Evolutionary conservation across 2,113 vertebrate genomes (phyloP), one percentile per base, ranked within the genome.

Genomic region (Lycaon pictus): DNA sequence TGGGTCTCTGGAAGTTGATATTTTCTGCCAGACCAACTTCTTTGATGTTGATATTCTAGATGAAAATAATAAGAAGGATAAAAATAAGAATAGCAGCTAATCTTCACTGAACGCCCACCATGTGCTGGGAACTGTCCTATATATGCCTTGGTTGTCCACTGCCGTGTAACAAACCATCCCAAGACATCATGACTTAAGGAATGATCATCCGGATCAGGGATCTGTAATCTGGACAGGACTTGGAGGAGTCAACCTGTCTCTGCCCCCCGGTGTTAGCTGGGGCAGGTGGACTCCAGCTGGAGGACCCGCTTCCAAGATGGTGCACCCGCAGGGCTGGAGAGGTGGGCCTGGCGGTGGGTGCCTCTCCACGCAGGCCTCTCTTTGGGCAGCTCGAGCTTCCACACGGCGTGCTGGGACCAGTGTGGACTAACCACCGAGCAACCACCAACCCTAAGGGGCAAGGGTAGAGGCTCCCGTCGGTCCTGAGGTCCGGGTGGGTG

Each of bases 91-190:
- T 3, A 19, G 60, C 43, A 9, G 23, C 48, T 11, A 2, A 5
- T 16, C 10, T 51, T 17, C 22, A 2, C 0, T 2, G 55, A 37
- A 20, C 17, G 20, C 55, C 25, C 15, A 23, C n/a, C 65, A 4
- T 2, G n/a, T 29, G 11, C 51, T 35, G 1, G 80, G n/a, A 7
- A 22, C 69, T 37, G 29, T 13, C 69, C 25, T 9, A 7, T 23
- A 9, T 0, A 1, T 13, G 63, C 5, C 35, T 29, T 16, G 0
- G 1, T 60, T 5, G 27, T 3, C 83, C 62, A 1, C 1, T 25
- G 37, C 48, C 19, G 22, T 27, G 15, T 27, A 5, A 37, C 15
- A 29, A 32, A 20, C 60, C 4, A 10, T 25, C 58, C 37, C 32
- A n/a, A 15, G 32, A 51, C 1, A 4, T n/a, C 3, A 11, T 5